phyloP scores from a whole-genome alignment of 2,797 vertebrate species.

The Tenualosa thibaudeaui region DNA sequence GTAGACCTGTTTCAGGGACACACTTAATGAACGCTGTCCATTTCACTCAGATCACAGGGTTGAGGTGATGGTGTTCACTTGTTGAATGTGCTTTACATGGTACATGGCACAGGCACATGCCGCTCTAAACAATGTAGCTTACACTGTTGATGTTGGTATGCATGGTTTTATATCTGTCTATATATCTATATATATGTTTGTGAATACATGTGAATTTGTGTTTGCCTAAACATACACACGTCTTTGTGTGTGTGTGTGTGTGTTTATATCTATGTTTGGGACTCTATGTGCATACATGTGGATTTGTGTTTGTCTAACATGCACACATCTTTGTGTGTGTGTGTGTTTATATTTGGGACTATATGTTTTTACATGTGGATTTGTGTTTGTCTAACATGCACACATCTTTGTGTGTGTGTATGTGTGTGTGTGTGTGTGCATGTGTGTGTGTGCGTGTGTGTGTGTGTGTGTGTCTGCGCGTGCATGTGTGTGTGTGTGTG shows the following conservation, averaged over 20 bases:
- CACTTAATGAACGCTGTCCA: neutral
- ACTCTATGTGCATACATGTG: no score
- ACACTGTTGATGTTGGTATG: neutral
- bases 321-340: no score
- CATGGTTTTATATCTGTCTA: neutral
- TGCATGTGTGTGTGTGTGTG: neutral
- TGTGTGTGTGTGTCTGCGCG: neutral
- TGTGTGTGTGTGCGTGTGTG: neutral
- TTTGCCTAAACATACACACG: no score
- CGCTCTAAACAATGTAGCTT: neutral
- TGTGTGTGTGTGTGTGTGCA: neutral
- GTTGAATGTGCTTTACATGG: neutral
- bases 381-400: neutral
- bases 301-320: no score
- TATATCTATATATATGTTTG: no score
- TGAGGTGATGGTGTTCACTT: neutral
- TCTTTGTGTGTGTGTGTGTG: no score
- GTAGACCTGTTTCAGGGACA: neutral
- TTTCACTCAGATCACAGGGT: slow-evolving; percentile 29
- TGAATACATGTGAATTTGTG: no score
- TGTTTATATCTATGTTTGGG: no score
- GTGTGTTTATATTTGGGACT: no score
- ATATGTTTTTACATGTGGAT: neutral
- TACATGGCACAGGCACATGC: no score
- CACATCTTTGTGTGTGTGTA: neutral